Percentiles rank a stretch among this genome's conserved stretches.
phyloP scores from a whole-genome alignment of 2,888 invertebrate species.

The Gerris lacustris region DNA sequence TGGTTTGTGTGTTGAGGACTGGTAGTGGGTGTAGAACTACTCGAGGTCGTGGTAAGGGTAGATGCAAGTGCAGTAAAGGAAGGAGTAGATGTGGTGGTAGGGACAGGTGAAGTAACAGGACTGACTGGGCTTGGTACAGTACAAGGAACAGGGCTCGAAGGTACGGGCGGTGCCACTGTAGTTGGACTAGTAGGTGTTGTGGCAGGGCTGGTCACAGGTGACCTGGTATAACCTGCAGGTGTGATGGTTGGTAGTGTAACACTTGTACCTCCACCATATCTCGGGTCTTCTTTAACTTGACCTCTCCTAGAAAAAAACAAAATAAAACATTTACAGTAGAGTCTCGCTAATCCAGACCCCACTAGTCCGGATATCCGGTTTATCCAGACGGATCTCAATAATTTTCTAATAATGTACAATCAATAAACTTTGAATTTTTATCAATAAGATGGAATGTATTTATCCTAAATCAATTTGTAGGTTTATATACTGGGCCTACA shows the following conservation, averaged over 20 bases:
- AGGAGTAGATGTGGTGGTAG: conserved; percentile 10
- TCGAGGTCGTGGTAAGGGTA: conserved; percentile 17
- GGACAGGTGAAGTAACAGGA: neutral
- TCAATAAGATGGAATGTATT: too few relatives aligned
- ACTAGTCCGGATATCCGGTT: too few relatives aligned
- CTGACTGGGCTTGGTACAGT: conserved; percentile 19
- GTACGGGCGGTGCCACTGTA: conserved; percentile 41
- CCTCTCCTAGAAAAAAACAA: conserved; percentile 19
- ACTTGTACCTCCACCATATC: conserved; percentile 10
- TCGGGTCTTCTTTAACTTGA: conserved; percentile 18
- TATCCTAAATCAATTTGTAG: too few relatives aligned
- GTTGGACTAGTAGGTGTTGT: conserved; percentile 42
- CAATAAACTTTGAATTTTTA: too few relatives aligned
- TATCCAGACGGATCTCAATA: too few relatives aligned
- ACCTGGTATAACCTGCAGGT: conserved; percentile 39
- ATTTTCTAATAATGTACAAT: too few relatives aligned
- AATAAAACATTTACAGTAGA: too few relatives aligned
- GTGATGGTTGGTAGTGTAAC: conserved; percentile 39
- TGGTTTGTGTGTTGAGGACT: conserved; percentile 21
- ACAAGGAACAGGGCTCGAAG: conserved; percentile 16
- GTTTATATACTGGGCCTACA: too few relatives aligned
- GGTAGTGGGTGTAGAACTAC: conserved; percentile 19
- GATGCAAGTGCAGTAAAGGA: neutral
- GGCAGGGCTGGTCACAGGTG: conserved; percentile 41
- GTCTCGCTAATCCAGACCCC: too few relatives aligned